Evolutionary conservation across 2,888 invertebrate genomes (phyloP), one percentile per base, ranked within the genome.

Genomic region (Eupithecia centaureata): DNA sequence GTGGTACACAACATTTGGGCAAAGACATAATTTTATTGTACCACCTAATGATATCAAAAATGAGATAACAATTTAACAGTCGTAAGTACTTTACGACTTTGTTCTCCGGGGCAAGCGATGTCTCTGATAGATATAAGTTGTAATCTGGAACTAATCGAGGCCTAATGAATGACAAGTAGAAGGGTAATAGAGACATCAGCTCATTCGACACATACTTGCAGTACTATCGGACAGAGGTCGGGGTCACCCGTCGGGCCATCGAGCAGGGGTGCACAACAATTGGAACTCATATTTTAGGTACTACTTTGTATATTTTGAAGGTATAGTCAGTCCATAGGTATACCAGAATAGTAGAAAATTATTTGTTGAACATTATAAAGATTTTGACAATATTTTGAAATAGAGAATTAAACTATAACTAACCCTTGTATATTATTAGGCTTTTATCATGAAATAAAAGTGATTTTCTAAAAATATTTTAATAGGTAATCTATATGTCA

Each of bases 181-280:
- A 52, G 25, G 51, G 51, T 51, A 27, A 25, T 22, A 15, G 27
- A 56, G 27, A 27, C 51, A 51, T 52, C 27, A 18, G 27, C 27
- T 30, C 56, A 30, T 56, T 30, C 54, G 30, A 32, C 22, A 57
- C 30, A 32, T 57, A 57, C 57, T 57, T 57, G 57, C 57, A 57
- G n/a, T 22, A 30, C 32, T 57, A 57, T 57, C 57, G 30, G 27
- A 13, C 27, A 7, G 52, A 27, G 52, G 52, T 52, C 30, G 57
- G 32, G 57, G 57, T 57, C 32, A 57, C 12, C 32, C 57, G 32
- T 18, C 57, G 32, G 57, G 57, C 32, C 32, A 57, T 27, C 52
- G 32, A 18, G n/a, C 22, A 22, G 57, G 32, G 32, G 32, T 33
- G 1, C 32, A 32, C 22, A 30, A 57, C 56, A n/a, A n/a, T 56